Evolutionary conservation across 1,140 invertebrate species (phyloP), one percentile per base, ranked within the genome.

Genomic region (Mesaphorura yosii): DNA sequence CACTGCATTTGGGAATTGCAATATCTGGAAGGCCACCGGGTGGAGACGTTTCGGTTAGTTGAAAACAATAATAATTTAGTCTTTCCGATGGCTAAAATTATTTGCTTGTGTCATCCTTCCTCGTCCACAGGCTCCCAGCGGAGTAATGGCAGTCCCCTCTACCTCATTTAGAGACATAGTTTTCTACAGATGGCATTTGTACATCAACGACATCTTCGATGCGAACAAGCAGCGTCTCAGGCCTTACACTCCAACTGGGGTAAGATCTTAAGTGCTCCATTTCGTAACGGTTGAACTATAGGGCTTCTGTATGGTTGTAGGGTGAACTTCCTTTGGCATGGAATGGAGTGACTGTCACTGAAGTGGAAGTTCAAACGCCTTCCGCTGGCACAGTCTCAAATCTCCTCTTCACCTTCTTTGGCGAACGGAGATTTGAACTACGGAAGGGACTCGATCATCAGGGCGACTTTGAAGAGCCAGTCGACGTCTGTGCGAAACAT

Each of bases 171-270:
- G 86, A 15, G 86, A 89, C 69, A 85, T 86, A 0, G 69, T 85
- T 6, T 89, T 90, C 70, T 90, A 88, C 68, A 78, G 81, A 66
- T 88, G 80, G 80, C 86, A 89, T 61, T 77, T 80, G 1, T 81
- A 79, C 59, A 73, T 88, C 19, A 83, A 90, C 61, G 77, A 86
- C 50, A 70, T 88, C 5, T 88, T 89, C 72, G 72, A 77, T 54
- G 74, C 82, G 62, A 79, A 83, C 44, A 46, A 46, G 19, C 12
- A 25, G 15, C 14, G 14, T 5, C 22, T 46, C 7, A 7, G 10
- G 23, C 44, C 44, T 19, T 46, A 46, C 23, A 23, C 44, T 14
- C 44, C 44, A 5, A 26, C 15, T 4, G 7, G 22, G 7, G 44
- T 46, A 22, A 46, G 15, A 7, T 34, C 28, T 37, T 20, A 22